A percentile compares a stretch with the other conserved stretches of the same genome.
phyloP scores from a whole-genome alignment of 2,888 invertebrate genomes.

The Hylaea fasciaria region DNA sequence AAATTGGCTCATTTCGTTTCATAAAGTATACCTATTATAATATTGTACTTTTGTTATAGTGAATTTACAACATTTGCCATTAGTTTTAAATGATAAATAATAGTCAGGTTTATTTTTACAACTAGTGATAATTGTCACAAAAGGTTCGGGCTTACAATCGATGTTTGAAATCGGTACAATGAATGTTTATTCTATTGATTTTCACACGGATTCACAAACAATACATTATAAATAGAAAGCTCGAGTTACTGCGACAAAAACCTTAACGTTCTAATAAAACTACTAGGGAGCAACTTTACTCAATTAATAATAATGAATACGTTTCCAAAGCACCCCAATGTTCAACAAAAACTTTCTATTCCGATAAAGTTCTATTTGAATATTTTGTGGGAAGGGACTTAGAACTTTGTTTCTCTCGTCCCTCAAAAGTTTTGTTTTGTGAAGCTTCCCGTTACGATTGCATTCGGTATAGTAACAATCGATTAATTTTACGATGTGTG shows the following conservation, averaged over 20 bases:
- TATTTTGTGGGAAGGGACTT: slow-evolving; percentile 61
- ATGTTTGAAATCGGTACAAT: slow-evolving; percentile 58
- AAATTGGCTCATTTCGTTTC: slow-evolving; percentile 25
- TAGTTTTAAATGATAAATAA: neutral
- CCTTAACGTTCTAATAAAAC: slow-evolving; percentile 67
- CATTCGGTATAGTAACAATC: slow-evolving; percentile 65
- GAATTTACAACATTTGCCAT: neutral
- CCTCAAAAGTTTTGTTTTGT: slow-evolving; percentile 54
- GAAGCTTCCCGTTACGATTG: slow-evolving; percentile 62
- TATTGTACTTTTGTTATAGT: slow-evolving; percentile 2
- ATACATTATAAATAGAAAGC: slow-evolving; percentile 64
- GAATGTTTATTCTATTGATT: slow-evolving; percentile 83
- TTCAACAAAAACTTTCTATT: slow-evolving; percentile 71
- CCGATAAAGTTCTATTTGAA: slow-evolving; percentile 70
- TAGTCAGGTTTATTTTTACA: neutral
- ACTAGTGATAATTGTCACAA: neutral
- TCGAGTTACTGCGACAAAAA: slow-evolving; percentile 63
- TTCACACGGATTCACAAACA: slow-evolving; percentile 75
- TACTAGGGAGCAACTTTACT: slow-evolving; percentile 73
- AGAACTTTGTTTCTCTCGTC: slow-evolving; percentile 63
- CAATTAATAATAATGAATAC: slow-evolving; percentile 79
- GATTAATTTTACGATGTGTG: slow-evolving; percentile 78
- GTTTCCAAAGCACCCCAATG: slow-evolving; percentile 66
- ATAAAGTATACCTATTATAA: slow-evolving; percentile 19
- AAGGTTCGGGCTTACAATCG: slow-evolving; percentile 3